Base-by-base conservation (phyloP, 2,888 invertebrate species). In the Carabus problematicus region DNA sequence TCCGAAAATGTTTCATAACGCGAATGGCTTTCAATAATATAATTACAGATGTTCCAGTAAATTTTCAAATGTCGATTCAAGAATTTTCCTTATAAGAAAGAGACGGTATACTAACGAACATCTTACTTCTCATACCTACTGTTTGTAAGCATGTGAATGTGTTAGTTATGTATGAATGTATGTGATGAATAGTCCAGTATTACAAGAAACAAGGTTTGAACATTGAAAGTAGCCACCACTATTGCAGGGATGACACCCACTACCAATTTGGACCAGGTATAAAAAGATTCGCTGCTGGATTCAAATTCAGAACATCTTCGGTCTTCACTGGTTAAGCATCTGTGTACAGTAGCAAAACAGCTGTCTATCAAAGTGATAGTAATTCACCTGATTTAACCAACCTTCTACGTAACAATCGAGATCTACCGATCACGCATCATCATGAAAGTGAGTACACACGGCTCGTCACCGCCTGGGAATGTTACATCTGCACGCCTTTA, bases 231-330 rank as follows among this genome's bases (percentile, higher is more conserved):
- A 58, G 58, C 56, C 40, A 59, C 41, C 52, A 52, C 52, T 19
- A 52, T 52, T 18, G 16, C 19, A 52, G 67, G 67, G 67, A 67
- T 67, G 67, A 67, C 67, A 67, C 67, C 67, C 67, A 67, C 67
- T 67, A 60, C 60, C 67, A 47, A 54, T 67, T 29, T 60, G 42
- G 54, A 59, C 43, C 60, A 60, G 29, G 67, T 67, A 60, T 67
- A 67, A 60, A 67, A 60, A 52, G 60, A 60, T 59, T 60, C n/a
- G 52, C 67, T 39, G 52, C 12, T 52, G 52, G 18, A 7, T 52
- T 52, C 11, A 19, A n/a, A 52, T 18, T 55, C 67, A 67, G 52
- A 67, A 52, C 67, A 42, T 67, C 67, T 54, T 54, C 52, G 29
- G 18, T 52, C 18, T 19, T 52, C 29, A 29, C 29, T 29, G 29